Evolutionary conservation across 2,113 vertebrate species (phyloP), one percentile per base, ranked within the genome.

Genomic region (Psophia crepitans): DNA sequence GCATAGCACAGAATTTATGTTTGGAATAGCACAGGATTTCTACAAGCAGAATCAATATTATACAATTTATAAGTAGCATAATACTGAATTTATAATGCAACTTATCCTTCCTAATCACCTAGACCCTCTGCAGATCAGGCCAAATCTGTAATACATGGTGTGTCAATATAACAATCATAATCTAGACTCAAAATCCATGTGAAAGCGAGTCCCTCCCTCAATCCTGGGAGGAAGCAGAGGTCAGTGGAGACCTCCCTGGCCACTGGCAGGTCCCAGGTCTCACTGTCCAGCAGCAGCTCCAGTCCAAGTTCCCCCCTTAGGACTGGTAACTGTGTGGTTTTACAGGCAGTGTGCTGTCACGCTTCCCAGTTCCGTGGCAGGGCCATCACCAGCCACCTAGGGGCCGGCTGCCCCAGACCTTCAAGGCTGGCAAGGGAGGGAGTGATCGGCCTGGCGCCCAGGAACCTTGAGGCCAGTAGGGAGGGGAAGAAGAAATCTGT

Each of bases 301-400:
- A 0, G 16, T 71, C 63, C 68, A 22, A 3, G 41, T 35, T 84
- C 6, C 28, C 7, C 18, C 8, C 8, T 39, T 49, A 28, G 39
- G 24, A 60, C 20, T 15, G 21, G 19, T 3, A 32, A 21, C 44
- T 41, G 11, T 32, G 60, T 11, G 3, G 4, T 75, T 35, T 79
- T 75, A 27, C 11, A 21, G 77, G 24, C 16, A 14, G 37, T 48
- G 48, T 32, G 37, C 66, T 63, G 12, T 46, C 32, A 20, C 0
- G 0, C 10, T 24, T 81, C 46, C 7, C 2, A 15, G 12, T 48
- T 74, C 16, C 35, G n/a, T 24, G 61, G 27, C 0, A 1, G 21
- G 32, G 27, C 63, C 18, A 7, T 64, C 39, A 22, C 24, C 39
- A 6, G 4, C 27, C 33, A 39, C 33, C 13, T 57, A 43, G 22